Evolutionary conservation across 2,113 vertebrate species (phyloP).

Genomic region (Oreotrochilus melanogaster): DNA sequence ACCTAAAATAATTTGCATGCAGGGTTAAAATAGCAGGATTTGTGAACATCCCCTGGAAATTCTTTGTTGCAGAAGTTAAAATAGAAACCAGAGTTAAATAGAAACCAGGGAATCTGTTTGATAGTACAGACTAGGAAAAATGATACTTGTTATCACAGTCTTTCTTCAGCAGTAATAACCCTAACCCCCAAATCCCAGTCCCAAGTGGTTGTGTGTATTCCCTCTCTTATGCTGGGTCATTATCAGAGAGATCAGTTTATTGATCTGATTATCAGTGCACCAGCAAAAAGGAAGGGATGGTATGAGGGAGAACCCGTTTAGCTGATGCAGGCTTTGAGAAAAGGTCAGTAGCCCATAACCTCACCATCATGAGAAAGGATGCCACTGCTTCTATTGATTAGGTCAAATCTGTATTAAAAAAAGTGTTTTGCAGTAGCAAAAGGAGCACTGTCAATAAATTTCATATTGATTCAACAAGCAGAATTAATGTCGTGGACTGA

Average conservation of each 20-base stretch:
- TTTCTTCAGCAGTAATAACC: not conserved
- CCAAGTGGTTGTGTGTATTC: rapidly evolving
- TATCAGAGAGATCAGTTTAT: not conserved
- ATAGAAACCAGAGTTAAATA: not conserved
- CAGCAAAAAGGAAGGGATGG: not conserved
- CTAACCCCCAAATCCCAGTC: not conserved
- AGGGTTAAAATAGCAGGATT: not conserved
- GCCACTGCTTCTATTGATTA: slow-evolving; percentile 2
- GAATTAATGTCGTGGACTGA: not conserved
- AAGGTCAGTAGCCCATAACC: not conserved
- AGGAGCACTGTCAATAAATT: not conserved
- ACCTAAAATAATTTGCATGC: not conserved
- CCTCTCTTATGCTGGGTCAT: not conserved
- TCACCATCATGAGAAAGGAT: not conserved
- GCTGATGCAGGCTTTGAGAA: not conserved
- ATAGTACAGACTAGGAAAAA: not conserved
- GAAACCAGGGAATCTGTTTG: not conserved
- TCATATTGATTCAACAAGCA: not conserved
- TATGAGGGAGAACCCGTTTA: not conserved
- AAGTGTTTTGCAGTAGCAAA: not conserved
- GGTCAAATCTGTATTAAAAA: slow-evolving; percentile 1
- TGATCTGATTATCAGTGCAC: not conserved
- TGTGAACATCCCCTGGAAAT: not conserved
- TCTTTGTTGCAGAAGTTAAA: not conserved
- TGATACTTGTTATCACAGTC: not conserved